Percentiles rank a stretch among this genome's conserved stretches.
Evolutionary conservation across 2,113 vertebrate genomes (phyloP).

Genomic region (Petroica traversi): DNA sequence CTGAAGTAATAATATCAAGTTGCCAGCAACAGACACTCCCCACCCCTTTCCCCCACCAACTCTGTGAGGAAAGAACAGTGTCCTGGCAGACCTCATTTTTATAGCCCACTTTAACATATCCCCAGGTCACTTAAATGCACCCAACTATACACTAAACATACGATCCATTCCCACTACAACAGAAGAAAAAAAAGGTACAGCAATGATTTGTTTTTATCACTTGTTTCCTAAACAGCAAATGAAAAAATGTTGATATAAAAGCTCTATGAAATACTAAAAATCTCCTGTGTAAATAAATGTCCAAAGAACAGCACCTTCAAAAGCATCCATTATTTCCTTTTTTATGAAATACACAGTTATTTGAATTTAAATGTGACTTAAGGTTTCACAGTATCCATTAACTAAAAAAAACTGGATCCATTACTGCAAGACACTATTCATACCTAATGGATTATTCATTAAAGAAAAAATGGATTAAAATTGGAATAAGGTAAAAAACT

Average conservation of each 20-base stretch:
- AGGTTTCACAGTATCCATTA: neutral
- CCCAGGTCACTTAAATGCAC: neutral
- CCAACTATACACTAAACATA: neutral
- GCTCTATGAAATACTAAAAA: neutral
- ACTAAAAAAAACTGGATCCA: neutral
- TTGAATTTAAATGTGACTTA: neutral
- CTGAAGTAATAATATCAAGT: slow-evolving; percentile 1
- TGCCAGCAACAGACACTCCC: neutral
- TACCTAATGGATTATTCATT: neutral
- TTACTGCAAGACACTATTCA: neutral
- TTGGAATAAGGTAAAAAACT: neutral
- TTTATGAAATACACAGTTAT: neutral
- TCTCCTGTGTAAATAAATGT: neutral
- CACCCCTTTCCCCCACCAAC: neutral
- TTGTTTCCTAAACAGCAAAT: neutral
- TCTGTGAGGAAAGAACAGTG: neutral
- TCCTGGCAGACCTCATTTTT: neutral
- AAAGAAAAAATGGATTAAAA: neutral
- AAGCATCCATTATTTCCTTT: neutral
- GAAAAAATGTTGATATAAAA: neutral
- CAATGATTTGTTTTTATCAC: neutral
- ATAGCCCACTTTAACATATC: neutral
- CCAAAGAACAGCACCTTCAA: neutral
- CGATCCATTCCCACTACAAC: neutral
- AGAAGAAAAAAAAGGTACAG: neutral